phyloP scores from a whole-genome alignment of 2,113 vertebrate genomes.

The Phalacrocorax aristotelis region DNA sequence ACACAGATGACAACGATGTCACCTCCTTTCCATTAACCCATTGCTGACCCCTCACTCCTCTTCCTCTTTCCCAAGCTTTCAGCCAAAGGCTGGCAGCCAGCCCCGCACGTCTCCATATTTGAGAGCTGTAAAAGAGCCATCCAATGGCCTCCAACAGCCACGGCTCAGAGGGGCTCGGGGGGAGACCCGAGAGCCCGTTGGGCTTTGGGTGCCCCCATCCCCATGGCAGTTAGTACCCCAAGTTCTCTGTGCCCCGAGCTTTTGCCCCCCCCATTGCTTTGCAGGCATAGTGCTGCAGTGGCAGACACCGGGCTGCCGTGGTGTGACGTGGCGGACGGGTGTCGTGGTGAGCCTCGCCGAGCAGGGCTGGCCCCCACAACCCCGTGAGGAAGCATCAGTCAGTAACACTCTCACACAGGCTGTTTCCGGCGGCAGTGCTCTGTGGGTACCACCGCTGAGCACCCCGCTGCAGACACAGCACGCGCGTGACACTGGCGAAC shows the following conservation, averaged over 20 bases:
- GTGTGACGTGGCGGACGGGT: not conserved
- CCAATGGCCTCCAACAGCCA: rapidly evolving
- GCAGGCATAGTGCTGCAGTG: not conserved
- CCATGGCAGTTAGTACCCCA: not conserved
- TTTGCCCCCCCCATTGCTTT: not conserved
- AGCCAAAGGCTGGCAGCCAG: not conserved
- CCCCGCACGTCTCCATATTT: rapidly evolving
- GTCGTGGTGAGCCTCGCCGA: rapidly evolving
- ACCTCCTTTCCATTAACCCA: conserved; percentile 6
- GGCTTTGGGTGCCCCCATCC: not conserved
- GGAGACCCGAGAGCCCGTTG: rapidly evolving
- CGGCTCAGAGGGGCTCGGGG: rapidly evolving
- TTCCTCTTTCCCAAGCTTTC: not conserved
- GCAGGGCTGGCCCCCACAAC: not conserved
- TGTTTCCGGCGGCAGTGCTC: rapidly evolving
- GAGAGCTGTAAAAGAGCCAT: not conserved
- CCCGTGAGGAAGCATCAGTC: not conserved
- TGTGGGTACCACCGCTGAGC: not conserved
- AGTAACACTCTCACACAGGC: rapidly evolving
- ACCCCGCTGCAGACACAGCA: not conserved
- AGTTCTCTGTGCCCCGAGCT: not conserved
- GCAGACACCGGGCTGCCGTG: not conserved
- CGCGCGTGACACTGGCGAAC: rapidly evolving
- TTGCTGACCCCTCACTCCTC: not conserved
- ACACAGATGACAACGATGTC: conserved; percentile 1